Base-by-base conservation (phyloP, 2,113 vertebrate species). In the Bambusicola thoracicus region DNA sequence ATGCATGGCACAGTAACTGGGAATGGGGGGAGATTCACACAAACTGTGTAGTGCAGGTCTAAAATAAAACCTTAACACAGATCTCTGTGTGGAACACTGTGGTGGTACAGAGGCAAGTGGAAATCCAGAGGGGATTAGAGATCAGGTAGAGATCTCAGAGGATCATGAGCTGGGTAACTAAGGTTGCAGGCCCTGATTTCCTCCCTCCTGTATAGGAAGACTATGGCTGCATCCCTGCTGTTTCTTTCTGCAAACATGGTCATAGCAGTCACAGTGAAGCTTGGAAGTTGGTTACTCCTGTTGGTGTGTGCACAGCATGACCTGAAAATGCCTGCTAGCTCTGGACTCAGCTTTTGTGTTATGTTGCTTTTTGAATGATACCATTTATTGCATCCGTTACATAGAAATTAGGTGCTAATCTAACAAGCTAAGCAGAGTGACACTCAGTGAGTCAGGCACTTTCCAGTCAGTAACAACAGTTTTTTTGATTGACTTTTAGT, bases 81-180 rank as follows among this genome's bases (percentile, higher is more conserved):
- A 29, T n/a, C n/a, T 53, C 6, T 16, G 24, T 13, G 22, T 24
- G 24, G 24, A 49, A 24, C 11, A 49, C 22, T 22, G 13, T 53
- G 51, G 14, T 53, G 25, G 14, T 29, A 16, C 25, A 53, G 13
- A 9, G 27, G 5, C 27, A 53, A 53, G 51, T 8, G 51, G 51
- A 53, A 53, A 53, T 85, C 25, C 14, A 9, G 59, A 66, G 12
- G 16, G 8, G 17, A 3, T 67, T 53, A 59, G 29, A 49, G 12
- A 53, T 15, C 13, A 87, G 25, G 11, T 32, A 74, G 24, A 65
- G 8, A 36, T 66, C 32, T 77, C 44, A 36, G 25, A 69, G 30
- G 38, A 70, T 61, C 24, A 36, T 0, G 3, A 65, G 3, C 5
- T 41, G 49, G n/a, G 32, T 29, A 69, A 4, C 0, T 76, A 59